A percentile compares a stretch with the other conserved stretches of the same genome.
Conservation (phyloP, 1,140 invertebrate species). For the Euschistus heros region DNA sequence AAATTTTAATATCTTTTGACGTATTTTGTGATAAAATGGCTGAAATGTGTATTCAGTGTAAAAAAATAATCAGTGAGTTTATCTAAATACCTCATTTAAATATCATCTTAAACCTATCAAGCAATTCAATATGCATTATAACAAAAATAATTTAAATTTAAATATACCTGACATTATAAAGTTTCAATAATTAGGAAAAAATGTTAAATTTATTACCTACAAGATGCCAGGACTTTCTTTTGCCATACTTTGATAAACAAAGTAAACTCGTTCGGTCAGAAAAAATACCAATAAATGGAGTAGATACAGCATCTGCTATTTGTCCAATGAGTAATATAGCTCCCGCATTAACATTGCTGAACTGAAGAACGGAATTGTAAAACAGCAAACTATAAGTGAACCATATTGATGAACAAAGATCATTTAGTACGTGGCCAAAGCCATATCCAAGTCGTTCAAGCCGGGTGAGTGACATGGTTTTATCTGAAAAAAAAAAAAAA, state of each 20-base stretch:
- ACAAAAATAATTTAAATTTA: too few species aligned
- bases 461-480: slow-evolving; percentile 4
- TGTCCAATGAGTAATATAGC: slow-evolving; percentile 74
- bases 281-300: slow-evolving; percentile 79
- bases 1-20: too few species aligned
- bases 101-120: too few species aligned
- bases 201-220: slow-evolving; percentile 47
- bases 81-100: too few species aligned
- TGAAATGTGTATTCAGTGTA: too few species aligned
- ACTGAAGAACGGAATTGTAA: slow-evolving; percentile 72
- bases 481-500: slow-evolving; percentile 15
- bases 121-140: too few species aligned
- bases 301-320: slow-evolving; percentile 78
- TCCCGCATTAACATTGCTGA: slow-evolving; percentile 64
- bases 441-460: slow-evolving; percentile 41
- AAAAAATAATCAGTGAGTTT: too few species aligned
- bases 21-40: too few species aligned
- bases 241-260: slow-evolving; percentile 56
- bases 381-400: slow-evolving; percentile 93
- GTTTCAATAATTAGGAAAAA: too few species aligned
- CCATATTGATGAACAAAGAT: slow-evolving; percentile 93
- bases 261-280: slow-evolving; percentile 62
- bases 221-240: slow-evolving; percentile 85
- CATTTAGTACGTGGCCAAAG: slow-evolving; percentile 83
- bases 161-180: too few species aligned